Conservation (phyloP, 2,888 invertebrate genomes). For the Phyto melanocephala region DNA sequence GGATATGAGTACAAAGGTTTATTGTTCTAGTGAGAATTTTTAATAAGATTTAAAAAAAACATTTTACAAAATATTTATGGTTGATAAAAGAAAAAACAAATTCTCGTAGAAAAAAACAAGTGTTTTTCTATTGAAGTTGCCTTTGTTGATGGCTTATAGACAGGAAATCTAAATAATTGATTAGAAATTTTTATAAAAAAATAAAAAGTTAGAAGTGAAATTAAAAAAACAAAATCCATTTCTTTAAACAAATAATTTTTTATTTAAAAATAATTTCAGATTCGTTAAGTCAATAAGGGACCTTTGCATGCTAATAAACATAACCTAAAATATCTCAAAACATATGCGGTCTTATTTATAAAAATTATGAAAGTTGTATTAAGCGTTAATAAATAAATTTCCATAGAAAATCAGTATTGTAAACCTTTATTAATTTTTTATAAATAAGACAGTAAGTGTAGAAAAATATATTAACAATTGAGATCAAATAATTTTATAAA, state of each 20-base stretch:
- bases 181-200: background rate
- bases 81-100: background rate
- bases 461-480: too few species aligned
- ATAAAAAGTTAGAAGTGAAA: too few species aligned
- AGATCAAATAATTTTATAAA: too few species aligned
- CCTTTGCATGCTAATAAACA: background rate
- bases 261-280: slow-evolving; percentile 23
- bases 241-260: background rate
- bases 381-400: too few species aligned
- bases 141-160: too few species aligned
- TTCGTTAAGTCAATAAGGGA: background rate
- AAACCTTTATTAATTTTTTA: too few species aligned
- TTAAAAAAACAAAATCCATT: background rate
- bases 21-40: background rate
- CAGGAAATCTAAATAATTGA: background rate
- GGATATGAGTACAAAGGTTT: background rate
- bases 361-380: too few species aligned
- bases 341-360: background rate
- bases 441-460: too few species aligned
- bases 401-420: too few species aligned
- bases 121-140: background rate
- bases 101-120: background rate
- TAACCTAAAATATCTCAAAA: background rate
- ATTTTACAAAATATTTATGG: background rate
- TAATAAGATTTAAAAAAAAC: background rate